These are phyloP conservation scores for Hymenochirus boettgeri DNA, from an alignment of 2,113 vertebrate species.

Conservation along the genomic window DNA sequence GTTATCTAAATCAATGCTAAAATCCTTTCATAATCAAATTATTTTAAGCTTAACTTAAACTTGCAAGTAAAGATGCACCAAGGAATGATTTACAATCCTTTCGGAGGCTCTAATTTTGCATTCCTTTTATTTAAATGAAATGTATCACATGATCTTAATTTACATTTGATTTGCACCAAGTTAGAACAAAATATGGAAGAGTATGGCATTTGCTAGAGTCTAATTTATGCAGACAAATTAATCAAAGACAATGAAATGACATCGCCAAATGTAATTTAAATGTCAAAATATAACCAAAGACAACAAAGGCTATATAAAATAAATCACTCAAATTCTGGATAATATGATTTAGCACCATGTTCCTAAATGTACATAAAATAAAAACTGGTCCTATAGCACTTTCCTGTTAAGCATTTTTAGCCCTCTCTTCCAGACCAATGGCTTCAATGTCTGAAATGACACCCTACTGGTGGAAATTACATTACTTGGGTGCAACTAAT, in stretches of 20 bases:
- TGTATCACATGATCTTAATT: neutral
- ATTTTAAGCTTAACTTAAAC: no score
- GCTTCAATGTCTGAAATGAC: no score
- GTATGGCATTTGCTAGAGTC: constrained; percentile 16
- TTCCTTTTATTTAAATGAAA: neutral
- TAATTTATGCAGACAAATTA: constrained; percentile 19
- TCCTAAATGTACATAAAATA: no score
- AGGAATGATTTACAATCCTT: neutral
- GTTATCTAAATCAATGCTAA: no score
- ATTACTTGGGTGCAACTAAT: no score
- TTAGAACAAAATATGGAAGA: neutral
- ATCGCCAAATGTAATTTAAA: constrained; percentile 10
- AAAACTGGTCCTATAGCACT: no score
- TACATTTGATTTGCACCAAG: constrained; percentile 1
- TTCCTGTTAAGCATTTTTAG: no score
- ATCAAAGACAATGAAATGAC: neutral
- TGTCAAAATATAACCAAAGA: constrained; percentile 6
- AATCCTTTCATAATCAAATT: no score
- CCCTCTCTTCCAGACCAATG: no score
- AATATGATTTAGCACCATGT: neutral
- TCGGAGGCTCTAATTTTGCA: neutral
- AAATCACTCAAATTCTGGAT: neutral
- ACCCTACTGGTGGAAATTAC: no score
- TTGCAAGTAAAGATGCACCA: neutral
- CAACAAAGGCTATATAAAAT: neutral